phyloP scores from a whole-genome alignment of 2,888 invertebrate species.

The Byasa hedistus region DNA sequence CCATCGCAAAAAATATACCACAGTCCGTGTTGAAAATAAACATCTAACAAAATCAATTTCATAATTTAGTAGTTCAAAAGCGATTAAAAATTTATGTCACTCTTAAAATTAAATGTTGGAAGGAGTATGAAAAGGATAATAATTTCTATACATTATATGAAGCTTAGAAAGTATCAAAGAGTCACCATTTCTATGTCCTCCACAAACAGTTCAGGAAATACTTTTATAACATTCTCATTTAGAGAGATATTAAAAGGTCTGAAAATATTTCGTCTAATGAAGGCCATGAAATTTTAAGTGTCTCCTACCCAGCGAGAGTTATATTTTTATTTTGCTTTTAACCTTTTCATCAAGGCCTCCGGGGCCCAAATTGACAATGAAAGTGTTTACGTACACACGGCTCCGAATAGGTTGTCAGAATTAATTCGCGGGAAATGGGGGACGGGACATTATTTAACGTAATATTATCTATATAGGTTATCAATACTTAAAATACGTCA shows the following conservation, averaged over 20 bases:
- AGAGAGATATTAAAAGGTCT: background rate
- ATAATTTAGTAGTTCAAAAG: no score
- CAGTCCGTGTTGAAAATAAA: no score
- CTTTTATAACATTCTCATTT: background rate
- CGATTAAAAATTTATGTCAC: no score
- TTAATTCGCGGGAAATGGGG: background rate
- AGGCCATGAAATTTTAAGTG: slow-evolving; percentile 27
- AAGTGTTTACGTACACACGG: slow-evolving; percentile 26
- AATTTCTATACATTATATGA: no score
- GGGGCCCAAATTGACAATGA: slow-evolving; percentile 27
- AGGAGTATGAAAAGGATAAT: no score
- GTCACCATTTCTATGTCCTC: no score
- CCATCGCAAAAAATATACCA: no score
- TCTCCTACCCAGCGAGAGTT: background rate
- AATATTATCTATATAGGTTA: background rate
- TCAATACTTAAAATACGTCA: background rate
- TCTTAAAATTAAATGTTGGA: no score
- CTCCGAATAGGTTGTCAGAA: background rate
- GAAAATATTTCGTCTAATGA: slow-evolving; percentile 14
- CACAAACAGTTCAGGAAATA: no score
- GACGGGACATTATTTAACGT: background rate
- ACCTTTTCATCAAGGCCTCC: slow-evolving; percentile 24
- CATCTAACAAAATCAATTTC: no score
- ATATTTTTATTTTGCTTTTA: slow-evolving; percentile 27
- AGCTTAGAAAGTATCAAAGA: no score